Base-by-base conservation (phyloP, 2,797 vertebrate genomes). In the Nasua narica region DNA sequence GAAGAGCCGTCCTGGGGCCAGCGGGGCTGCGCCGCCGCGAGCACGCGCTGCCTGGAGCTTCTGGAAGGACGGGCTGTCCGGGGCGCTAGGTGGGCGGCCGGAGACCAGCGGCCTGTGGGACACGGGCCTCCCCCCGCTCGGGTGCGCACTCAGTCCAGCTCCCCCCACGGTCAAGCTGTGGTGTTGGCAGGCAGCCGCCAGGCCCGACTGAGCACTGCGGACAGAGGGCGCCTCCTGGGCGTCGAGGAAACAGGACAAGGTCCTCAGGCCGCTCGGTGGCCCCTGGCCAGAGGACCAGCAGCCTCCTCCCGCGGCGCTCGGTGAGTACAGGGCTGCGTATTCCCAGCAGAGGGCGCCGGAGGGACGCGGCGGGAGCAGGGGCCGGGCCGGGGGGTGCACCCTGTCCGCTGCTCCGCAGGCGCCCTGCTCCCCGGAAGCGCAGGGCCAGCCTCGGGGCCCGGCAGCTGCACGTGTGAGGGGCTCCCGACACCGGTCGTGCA, bases 101-200 rank as follows among this genome's bases (percentile, higher is more conserved):
- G 81, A 10, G 62, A 82, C 29, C 19, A 48, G 15, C 32, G 15
- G 27, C 32, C 6, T 58, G 35, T 18, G 78, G 40, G 7, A 43
- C 35, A 16, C 35, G 37, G 46, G 40, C 25, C 60, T 35, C 10
- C 40, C 27, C 18, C 23, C 5, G 62, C 21, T 27, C 43, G 15
- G 76, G 43, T 6, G 32, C 62, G 27, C 48, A 56, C 37, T 10
- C 35, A 43, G 43, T 70, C 77, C 62, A 82, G 62, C 77, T 82
- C 46, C n/a, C 50, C 27, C 50, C 62, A 35, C 76, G 70, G 37
- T 2, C 70, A 2, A 43, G 70, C 27, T 7, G 19, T 43, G 62
- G 7, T 93, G 40, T 62, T 96, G 94, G 95, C 95, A 83, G 79
- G 54, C 37, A 0, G 60, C 85, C 96, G 35, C 37, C 21, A 70